Percentiles rank a stretch among this genome's conserved stretches.
These are phyloP conservation scores for Microplitis demolitor DNA, from an alignment of 1,140 invertebrate species.

Conservation along the genomic window DNA sequence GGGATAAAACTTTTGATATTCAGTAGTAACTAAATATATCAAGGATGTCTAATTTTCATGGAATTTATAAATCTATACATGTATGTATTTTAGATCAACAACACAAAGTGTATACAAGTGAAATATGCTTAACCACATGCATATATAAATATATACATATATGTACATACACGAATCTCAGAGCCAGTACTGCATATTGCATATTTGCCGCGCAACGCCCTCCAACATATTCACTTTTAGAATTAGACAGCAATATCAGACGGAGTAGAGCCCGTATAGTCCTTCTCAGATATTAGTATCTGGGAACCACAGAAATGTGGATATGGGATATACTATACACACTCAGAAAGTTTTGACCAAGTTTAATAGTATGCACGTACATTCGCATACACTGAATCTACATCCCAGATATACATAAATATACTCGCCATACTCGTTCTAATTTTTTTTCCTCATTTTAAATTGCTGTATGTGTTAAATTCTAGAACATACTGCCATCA, in stretches of 20 bases:
- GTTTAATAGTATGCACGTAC: conserved; percentile 8
- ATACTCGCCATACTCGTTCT: too few relatives aligned
- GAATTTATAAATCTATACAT: neutral
- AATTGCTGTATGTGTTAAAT: too few relatives aligned
- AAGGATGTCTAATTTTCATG: neutral
- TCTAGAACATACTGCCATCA: too few relatives aligned
- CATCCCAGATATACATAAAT: conserved; percentile 23
- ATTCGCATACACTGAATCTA: conserved; percentile 5
- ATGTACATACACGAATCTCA: neutral
- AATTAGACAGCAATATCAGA: conserved; percentile 32
- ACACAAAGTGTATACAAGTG: neutral
- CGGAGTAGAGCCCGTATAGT: neutral
- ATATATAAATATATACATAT: neutral
- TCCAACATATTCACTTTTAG: conserved; percentile 21
- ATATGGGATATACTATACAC: neutral
- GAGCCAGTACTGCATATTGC: conserved; percentile 2
- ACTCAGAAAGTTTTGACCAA: conserved; percentile 1
- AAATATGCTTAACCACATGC: neutral
- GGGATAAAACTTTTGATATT: too few relatives aligned
- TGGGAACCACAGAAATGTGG: conserved; percentile 24
- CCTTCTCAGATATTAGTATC: conserved; percentile 26
- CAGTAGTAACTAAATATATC: too few relatives aligned
- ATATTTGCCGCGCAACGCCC: conserved; percentile 17
- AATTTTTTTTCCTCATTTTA: too few relatives aligned
- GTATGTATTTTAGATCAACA: conserved; percentile 3